These are phyloP conservation scores for Myotis brandtii DNA, from an alignment of 2,113 vertebrate genomes.

Conservation along the genomic window DNA sequence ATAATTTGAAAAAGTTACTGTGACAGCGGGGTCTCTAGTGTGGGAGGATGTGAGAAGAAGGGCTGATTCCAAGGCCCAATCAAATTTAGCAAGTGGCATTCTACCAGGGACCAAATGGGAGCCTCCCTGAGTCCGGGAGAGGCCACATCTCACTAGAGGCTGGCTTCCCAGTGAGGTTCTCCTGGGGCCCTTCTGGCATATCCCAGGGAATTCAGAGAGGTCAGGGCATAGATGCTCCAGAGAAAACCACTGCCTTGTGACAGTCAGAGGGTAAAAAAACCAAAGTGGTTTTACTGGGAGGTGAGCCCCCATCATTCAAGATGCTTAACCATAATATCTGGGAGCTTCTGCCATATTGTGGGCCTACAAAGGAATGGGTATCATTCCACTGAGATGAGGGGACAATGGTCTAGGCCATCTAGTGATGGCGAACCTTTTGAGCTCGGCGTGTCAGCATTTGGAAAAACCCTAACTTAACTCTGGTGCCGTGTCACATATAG, in stretches of 20 bases:
- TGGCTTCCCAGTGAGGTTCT: not conserved
- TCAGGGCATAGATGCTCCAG: not conserved
- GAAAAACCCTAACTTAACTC: too few species aligned
- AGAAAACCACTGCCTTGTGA: not conserved
- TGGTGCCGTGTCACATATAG: too few species aligned
- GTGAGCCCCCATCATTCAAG: not conserved
- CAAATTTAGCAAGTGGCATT: not conserved
- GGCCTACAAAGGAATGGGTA: not conserved
- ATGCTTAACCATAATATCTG: not conserved
- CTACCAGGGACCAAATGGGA: not conserved
- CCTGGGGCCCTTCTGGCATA: not conserved
- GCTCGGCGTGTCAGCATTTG: too few species aligned
- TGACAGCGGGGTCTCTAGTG: not conserved
- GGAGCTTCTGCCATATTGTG: accelerated
- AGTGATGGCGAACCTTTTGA: too few species aligned
- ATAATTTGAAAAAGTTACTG: not conserved
- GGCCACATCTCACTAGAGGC: not conserved
- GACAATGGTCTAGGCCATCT: not conserved
- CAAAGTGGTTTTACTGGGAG: not conserved
- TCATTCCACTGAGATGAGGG: not conserved
- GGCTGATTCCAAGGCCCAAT: not conserved
- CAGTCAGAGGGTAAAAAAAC: not conserved
- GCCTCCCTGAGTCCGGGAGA: not conserved
- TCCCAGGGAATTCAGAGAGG: not conserved
- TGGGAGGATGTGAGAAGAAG: not conserved